These are phyloP conservation scores for Corythoichthys haematopterus DNA, from an alignment of 2,113 vertebrate species.

Conservation along the genomic window DNA sequence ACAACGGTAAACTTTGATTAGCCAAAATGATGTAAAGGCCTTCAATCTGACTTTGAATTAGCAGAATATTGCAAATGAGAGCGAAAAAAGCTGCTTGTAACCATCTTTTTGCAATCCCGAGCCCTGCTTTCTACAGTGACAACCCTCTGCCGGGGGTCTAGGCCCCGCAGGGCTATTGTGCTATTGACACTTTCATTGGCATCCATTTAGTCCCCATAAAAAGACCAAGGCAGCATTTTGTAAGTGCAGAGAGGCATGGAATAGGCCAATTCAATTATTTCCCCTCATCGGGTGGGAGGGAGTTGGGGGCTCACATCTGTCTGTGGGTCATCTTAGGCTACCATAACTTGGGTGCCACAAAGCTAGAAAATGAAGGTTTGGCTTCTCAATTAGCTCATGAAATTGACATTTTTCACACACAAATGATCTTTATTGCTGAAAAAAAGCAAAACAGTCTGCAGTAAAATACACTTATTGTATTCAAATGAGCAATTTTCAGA, in stretches of 20 bases:
- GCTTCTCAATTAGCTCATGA: conserved; percentile 57
- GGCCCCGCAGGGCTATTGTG: conserved; percentile 62
- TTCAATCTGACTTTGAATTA: neutral
- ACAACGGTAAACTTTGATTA: neutral
- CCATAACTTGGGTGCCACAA: conserved; percentile 40
- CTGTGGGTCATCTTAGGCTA: conserved; percentile 54
- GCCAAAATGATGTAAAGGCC: neutral
- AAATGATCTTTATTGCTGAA: conserved; percentile 17
- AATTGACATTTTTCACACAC: conserved; percentile 35
- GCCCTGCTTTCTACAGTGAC: conserved; percentile 54
- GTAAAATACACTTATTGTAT: too few relatives aligned
- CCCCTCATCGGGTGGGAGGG: conserved; percentile 53
- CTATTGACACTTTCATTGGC: conserved; percentile 77
- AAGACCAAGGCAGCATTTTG: conserved; percentile 78
- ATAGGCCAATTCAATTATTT: conserved; percentile 74
- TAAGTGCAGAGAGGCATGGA: conserved; percentile 70
- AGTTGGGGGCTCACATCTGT: conserved; percentile 62
- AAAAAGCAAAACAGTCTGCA: conserved; percentile 13
- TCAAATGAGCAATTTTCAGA: too few relatives aligned
- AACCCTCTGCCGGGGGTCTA: conserved; percentile 63
- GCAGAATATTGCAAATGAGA: neutral
- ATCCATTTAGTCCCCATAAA: conserved; percentile 75
- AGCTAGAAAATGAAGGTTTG: conserved; percentile 51
- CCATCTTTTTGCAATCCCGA: conserved; percentile 35
- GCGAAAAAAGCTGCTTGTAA: neutral